These are phyloP conservation scores for Diglossa cyanea DNA, from an alignment of 2,797 vertebrate species.

Conservation along the genomic window DNA sequence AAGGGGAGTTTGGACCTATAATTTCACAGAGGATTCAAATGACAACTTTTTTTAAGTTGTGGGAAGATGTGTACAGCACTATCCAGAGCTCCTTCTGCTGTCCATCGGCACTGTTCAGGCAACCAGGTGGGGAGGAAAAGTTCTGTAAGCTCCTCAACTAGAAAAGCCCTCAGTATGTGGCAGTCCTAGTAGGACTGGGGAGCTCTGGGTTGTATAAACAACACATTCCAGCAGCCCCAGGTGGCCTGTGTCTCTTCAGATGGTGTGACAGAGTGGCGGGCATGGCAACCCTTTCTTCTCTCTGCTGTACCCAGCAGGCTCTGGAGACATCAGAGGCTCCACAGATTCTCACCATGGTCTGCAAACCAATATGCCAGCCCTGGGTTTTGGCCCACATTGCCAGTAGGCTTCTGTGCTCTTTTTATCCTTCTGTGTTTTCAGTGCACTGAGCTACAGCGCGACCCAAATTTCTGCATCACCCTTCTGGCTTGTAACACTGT, in stretches of 20 bases:
- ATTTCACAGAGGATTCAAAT: not conserved
- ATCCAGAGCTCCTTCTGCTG: not conserved
- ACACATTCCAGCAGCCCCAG: not conserved
- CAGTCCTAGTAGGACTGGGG: not conserved
- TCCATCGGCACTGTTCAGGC: not conserved
- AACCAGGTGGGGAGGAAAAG: not conserved
- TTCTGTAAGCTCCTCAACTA: not conserved
- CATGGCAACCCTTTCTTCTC: not conserved
- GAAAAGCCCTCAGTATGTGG: not conserved
- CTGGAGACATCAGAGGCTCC: not conserved
- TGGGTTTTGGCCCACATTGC: not conserved
- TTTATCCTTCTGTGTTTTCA: not conserved
- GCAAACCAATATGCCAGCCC: not conserved
- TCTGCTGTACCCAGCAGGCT: not conserved
- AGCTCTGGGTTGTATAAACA: not conserved
- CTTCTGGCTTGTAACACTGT: not conserved
- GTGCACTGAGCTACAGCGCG: not conserved
- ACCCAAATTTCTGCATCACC: not conserved
- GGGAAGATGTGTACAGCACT: not conserved
- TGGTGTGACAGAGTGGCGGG: not conserved
- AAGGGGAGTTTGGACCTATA: not conserved
- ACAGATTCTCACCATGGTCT: not conserved
- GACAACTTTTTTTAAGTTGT: not conserved
- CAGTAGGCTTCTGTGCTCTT: not conserved
- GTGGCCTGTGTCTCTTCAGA: not conserved